These are phyloP conservation scores for Semotilus atromaculatus DNA, from an alignment of 2,797 vertebrate species.

Conservation along the genomic window DNA sequence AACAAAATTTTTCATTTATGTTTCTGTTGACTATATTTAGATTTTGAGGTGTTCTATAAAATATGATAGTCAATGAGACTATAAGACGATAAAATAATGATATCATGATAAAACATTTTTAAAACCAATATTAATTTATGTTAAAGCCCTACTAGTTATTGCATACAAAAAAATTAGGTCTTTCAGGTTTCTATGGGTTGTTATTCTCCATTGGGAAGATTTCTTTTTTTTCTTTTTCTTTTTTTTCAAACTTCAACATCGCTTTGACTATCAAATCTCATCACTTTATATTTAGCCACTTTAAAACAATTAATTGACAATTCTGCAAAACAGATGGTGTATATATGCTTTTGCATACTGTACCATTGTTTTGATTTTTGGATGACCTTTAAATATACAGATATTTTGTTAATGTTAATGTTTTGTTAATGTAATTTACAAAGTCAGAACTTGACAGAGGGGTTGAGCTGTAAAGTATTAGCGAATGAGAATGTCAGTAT, in stretches of 20 bases:
- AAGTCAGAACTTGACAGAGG: not conserved
- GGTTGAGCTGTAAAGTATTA: not conserved
- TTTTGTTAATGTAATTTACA: not conserved
- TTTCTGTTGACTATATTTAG: not conserved
- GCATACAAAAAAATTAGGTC: not conserved
- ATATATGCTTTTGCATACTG: not conserved
- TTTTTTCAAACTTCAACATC: not conserved
- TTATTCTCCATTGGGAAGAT: too few species aligned
- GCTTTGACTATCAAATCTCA: not conserved
- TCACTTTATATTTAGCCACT: not conserved
- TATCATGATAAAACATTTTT: not conserved
- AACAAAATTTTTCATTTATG: too few species aligned
- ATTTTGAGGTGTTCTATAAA: not conserved
- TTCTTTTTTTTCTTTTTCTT: too few species aligned
- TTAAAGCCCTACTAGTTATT: not conserved
- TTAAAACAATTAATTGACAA: not conserved
- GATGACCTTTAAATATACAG: not conserved
- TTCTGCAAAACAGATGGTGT: not conserved
- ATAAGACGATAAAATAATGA: not conserved
- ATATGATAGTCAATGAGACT: not conserved
- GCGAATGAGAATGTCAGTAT: not conserved
- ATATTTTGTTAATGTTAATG: not conserved
- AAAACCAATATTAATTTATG: not conserved
- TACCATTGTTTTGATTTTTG: not conserved
- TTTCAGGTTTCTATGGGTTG: not conserved